Conservation (phyloP, 92 coral and sea anemone genomes). For the Phenganax marumi region DNA sequence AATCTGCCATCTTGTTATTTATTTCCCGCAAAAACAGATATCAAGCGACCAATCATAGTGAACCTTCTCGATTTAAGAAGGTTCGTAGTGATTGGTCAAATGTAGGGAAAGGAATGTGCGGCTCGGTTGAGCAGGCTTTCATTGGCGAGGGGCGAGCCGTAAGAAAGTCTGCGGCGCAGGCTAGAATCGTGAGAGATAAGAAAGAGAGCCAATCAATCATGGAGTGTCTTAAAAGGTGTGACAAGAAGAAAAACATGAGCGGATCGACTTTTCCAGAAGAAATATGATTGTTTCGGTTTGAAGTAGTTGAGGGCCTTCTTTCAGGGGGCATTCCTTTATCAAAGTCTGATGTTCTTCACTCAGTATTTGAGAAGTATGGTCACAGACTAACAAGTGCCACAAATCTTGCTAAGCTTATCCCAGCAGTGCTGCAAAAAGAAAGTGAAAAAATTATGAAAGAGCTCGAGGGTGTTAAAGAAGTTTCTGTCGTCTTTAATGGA, state of each 20-base stretch:
- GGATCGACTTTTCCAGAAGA: too few species aligned
- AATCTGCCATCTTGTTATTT: constrained; percentile 3
- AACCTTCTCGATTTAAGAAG: neutral
- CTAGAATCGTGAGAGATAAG: constrained; percentile 50
- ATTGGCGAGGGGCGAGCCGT: too few species aligned
- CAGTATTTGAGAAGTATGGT: constrained; percentile 37
- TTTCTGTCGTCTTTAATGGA: constrained; percentile 58
- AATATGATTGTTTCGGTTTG: constrained; percentile 36
- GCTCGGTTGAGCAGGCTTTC: constrained; percentile 1
- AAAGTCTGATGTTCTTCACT: constrained; percentile 18
- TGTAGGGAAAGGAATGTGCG: neutral
- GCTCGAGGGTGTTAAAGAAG: constrained; percentile 43
- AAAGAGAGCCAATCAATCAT: constrained; percentile 43
- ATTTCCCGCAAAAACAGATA: neutral
- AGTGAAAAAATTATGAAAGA: constrained; percentile 40
- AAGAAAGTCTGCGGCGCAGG: too few species aligned
- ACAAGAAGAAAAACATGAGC: neutral
- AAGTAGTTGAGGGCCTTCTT: constrained; percentile 39
- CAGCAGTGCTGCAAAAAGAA: constrained; percentile 39
- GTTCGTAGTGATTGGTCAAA: constrained; percentile 5
- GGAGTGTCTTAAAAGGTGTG: neutral
- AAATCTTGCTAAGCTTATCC: constrained; percentile 21
- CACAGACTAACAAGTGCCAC: constrained; percentile 31
- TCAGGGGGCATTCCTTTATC: constrained; percentile 40
- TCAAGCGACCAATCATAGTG: neutral